Evolutionary conservation across 2,113 vertebrate species (phyloP).

Genomic region (Phyllostomus hastatus): DNA sequence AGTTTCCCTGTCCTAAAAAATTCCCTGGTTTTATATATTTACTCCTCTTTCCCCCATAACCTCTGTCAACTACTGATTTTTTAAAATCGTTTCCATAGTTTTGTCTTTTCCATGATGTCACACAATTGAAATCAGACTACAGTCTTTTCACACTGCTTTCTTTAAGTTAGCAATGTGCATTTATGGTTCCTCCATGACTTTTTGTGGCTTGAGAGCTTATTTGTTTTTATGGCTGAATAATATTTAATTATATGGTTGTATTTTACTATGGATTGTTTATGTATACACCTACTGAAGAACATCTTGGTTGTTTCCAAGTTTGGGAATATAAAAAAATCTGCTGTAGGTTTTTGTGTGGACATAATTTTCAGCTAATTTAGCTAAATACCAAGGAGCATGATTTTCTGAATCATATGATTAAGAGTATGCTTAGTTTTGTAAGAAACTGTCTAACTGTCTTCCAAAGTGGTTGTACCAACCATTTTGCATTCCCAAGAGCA

Average conservation of each 20-base stretch:
- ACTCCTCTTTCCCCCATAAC: background rate
- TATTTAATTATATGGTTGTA: background rate
- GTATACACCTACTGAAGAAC: background rate
- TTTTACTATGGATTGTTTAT: background rate
- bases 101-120: background rate
- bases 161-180: background rate
- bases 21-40: background rate
- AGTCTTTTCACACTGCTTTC: background rate
- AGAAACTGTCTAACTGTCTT: background rate
- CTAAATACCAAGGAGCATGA: background rate
- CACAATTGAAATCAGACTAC: background rate
- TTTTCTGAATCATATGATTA: background rate
- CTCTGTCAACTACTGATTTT: background rate
- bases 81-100: background rate
- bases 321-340: background rate
- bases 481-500: background rate
- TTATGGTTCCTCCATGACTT: background rate
- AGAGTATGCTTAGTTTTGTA: background rate
- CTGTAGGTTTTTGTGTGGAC: background rate
- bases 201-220: background rate
- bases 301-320: background rate
- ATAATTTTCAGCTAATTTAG: background rate
- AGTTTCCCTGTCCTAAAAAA: background rate
- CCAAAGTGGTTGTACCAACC: background rate
- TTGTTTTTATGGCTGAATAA: constrained; percentile 18